Base-by-base conservation (phyloP, 2,797 vertebrate genomes). In the Neosilurus mollespiculum region DNA sequence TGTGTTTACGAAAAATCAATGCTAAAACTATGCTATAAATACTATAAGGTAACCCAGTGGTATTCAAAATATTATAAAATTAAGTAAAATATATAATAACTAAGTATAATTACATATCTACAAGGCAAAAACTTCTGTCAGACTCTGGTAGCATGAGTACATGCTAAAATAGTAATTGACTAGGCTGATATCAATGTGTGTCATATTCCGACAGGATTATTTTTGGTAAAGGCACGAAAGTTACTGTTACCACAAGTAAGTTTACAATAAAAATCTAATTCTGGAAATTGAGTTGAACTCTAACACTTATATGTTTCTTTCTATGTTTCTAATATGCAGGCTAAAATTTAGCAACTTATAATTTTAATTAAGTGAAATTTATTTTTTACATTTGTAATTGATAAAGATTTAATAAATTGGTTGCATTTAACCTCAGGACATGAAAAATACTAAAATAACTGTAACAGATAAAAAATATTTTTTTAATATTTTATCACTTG, bases 141-240 rank as follows among this genome's bases (percentile, higher is more conserved):
- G 14, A 4, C 11, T 15, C 26, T 65, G 11, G 26, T 65, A 37
- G 30, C 0, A 9, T 8, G 37, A 53, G 53, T 53, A 26, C 43
- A 26, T 7, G 8, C 37, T 51, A 4, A 2, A 24, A 53, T 59
- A 70, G 56, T 84, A 54, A 37, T 72, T 84, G 53, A 72, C 20
- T 70, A 20, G 51, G 72, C 22, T 18, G 24, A 61, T 76, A 53
- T 26, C 67, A 84, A 54, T 85, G 88, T 88, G 87, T 88, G 84
- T 82, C 75, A 58, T 64, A 86, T 80, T 66, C 69, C 3, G 67
- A 81, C 20, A 87, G 88, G 83, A 14, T 89, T 4, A 76, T 86
- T 49, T 90, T 90, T 83, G 84, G 87, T 11, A 71, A 73, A 81
- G 87, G 87, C 78, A 88, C 67, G 56, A 87, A 53, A 15, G 77